phyloP scores from a whole-genome alignment of 2,888 invertebrate genomes.

The Eupithecia pulchellata region DNA sequence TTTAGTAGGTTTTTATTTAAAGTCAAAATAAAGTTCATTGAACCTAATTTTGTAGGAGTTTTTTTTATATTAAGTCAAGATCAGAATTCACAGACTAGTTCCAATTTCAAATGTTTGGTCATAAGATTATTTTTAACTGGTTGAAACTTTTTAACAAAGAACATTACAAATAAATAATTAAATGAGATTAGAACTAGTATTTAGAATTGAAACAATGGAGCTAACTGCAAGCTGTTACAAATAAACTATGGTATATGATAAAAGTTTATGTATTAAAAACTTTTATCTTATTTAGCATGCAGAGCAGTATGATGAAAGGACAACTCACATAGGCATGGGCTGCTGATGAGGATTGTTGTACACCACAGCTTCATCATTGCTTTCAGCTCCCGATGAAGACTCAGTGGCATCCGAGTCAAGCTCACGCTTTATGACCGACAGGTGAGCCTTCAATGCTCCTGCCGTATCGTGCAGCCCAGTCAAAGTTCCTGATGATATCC shows the following conservation, averaged over 20 bases:
- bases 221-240: no score
- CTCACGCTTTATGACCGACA: slow-evolving; percentile 90
- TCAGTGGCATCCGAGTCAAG: slow-evolving; percentile 97
- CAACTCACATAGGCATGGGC: slow-evolving; percentile 91
- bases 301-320: background rate
- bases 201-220: no score
- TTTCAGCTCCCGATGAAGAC: slow-evolving; percentile 97
- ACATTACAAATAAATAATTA: no score
- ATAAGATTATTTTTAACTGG: no score
- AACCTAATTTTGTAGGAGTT: slow-evolving; percentile 15
- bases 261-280: no score
- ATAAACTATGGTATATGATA: no score
- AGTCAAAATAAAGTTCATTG: no score
- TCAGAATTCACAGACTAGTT: background rate
- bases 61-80: background rate
- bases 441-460: slow-evolving; percentile 89
- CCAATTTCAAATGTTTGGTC: background rate
- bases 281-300: background rate
- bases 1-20: no score
- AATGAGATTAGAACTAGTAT: no score
- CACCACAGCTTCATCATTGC: slow-evolving; percentile 94
- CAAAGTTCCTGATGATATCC: slow-evolving; percentile 87
- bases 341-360: slow-evolving; percentile 92
- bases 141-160: no score
- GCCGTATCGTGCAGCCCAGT: slow-evolving; percentile 89